phyloP scores from a whole-genome alignment of 2,113 vertebrate species.

The Tor tambroides region DNA sequence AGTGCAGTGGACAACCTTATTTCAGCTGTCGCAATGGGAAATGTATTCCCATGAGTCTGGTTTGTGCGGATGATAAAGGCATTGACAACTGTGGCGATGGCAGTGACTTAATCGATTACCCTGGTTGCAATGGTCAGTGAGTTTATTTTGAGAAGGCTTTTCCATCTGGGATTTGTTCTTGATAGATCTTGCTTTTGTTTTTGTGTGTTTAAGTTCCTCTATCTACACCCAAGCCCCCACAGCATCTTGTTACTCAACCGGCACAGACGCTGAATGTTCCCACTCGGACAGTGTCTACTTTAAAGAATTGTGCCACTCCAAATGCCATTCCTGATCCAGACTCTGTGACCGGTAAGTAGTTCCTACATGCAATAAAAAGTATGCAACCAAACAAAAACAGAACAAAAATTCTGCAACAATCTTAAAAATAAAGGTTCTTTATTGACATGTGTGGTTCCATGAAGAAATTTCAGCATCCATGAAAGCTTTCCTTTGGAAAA shows the following conservation, averaged over 20 bases:
- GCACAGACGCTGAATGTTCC: slow-evolving; percentile 56
- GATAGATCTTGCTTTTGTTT: neutral
- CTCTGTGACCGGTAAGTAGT: slow-evolving; percentile 63
- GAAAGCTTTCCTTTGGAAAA: too few species aligned
- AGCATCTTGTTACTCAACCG: slow-evolving; percentile 55
- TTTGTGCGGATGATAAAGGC: slow-evolving; percentile 75
- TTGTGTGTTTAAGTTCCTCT: slow-evolving; percentile 66
- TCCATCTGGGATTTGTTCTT: neutral
- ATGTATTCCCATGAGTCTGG: slow-evolving; percentile 81
- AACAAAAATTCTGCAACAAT: too few species aligned
- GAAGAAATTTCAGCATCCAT: too few species aligned
- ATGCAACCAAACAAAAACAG: too few species aligned
- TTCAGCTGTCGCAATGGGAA: slow-evolving; percentile 82
- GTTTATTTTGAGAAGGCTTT: neutral
- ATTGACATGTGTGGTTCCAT: too few species aligned
- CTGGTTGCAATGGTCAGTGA: slow-evolving; percentile 75
- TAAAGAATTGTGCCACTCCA: slow-evolving; percentile 64
- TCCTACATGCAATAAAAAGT: neutral
- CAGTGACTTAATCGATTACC: slow-evolving; percentile 78
- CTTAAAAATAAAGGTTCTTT: too few species aligned
- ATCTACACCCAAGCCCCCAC: slow-evolving; percentile 57
- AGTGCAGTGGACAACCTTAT: slow-evolving; percentile 76
- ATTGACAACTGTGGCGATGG: slow-evolving; percentile 86
- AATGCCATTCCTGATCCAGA: slow-evolving; percentile 56
- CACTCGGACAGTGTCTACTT: slow-evolving; percentile 52